phyloP scores from a whole-genome alignment of 2,797 vertebrate species.

The Galagoides demidoff region DNA sequence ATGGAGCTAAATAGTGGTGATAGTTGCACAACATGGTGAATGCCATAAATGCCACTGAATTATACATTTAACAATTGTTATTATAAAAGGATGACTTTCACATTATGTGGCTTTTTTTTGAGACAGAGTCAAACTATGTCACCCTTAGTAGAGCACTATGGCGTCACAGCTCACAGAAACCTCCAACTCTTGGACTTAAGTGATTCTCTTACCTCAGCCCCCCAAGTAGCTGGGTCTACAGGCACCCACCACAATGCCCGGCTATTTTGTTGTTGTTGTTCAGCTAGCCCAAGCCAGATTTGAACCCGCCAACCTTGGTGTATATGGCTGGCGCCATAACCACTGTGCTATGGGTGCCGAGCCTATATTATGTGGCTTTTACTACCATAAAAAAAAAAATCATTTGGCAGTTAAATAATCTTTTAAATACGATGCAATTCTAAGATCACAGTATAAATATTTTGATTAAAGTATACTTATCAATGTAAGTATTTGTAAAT shows the following conservation, averaged over 20 bases:
- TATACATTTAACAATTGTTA: not conserved
- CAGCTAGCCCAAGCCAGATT: no score
- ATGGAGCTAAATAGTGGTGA: not conserved
- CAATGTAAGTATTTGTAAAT: slow-evolving; percentile 15
- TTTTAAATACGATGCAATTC: slow-evolving; percentile 24
- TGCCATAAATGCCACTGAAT: not conserved
- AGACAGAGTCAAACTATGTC: no score
- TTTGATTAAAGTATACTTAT: slow-evolving; percentile 26
- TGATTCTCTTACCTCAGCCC: no score
- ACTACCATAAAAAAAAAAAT: slow-evolving; percentile 27
- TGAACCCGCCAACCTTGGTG: no score
- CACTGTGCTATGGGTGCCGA: no score
- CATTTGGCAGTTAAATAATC: slow-evolving; percentile 12
- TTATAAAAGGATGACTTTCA: not conserved
- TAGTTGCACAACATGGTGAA: not conserved
- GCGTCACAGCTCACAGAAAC: no score
- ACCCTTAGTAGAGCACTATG: no score
- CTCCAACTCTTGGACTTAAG: no score
- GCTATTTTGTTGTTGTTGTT: no score
- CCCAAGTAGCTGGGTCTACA: no score
- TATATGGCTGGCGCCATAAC: no score
- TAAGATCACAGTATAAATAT: slow-evolving; percentile 35
- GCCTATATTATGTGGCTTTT: not conserved
- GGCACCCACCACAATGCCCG: no score
- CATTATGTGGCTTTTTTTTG: not conserved